Base-by-base conservation (phyloP, 23 tunicate species). In the Clavelina lepadiformis region DNA sequence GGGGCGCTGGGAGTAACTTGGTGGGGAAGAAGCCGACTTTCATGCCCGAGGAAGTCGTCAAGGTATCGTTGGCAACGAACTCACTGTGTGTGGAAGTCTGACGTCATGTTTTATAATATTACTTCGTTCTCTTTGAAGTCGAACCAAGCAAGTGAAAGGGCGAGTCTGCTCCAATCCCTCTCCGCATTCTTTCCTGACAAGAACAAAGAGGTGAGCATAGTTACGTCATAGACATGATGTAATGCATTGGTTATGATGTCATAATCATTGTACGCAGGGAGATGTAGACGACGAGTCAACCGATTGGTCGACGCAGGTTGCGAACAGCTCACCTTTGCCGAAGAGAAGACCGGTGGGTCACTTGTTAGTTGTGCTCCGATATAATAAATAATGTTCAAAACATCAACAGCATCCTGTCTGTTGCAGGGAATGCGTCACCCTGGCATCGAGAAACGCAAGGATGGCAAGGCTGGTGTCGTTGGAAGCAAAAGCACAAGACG, bases 1-100 rank as follows among this genome's bases (percentile, higher is more conserved):
- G 87, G 3, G 79, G 82, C n/a, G 50, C 67, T 38, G 85, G 73
- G 38, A 88, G 84, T n/a, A 71, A 63, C 56, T 41, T 80, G 51
- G 78, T 67, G 28, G 95, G 95, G 29, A 88, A 88, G 82, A 88
- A 88, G 54, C 82, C 87, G 28, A 69, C 79, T 33, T 74, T 46
- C 44, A 61, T 88, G 63, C 87, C 96, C 3, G 73, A 79, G 32
- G 82, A 80, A 33, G 82, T 68, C 31, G 88, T 88, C 30, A 88
- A 88, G 88, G 96, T 88, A 35, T 0, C 35, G 25, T 20, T 54
- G 63, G 5, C 18, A n/a, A n/a, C n/a, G n/a, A n/a, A n/a, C n/a
- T n/a, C n/a, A n/a, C n/a, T n/a, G n/a, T n/a, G n/a, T n/a, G n/a
- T n/a, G n/a, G n/a, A n/a, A n/a, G n/a, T n/a, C n/a, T n/a, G n/a